A percentile compares a stretch with the other conserved stretches of the same genome.
phyloP scores from a whole-genome alignment of 2,888 invertebrate genomes.

The Netelia virgata region DNA sequence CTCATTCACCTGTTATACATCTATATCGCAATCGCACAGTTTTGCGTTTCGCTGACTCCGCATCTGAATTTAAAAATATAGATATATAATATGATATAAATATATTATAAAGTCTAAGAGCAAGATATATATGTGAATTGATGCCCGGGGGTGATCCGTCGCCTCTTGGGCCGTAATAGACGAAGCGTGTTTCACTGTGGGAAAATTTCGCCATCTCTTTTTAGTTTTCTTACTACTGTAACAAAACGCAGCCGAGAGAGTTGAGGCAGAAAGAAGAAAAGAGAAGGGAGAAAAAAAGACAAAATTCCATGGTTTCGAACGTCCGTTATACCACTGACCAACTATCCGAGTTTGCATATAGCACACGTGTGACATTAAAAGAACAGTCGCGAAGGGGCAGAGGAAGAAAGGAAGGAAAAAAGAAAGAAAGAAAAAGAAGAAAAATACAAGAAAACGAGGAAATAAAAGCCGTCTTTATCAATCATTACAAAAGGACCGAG shows the following conservation, averaged over 20 bases:
- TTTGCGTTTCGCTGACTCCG: conserved; percentile 68
- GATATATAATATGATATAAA: conserved; percentile 4
- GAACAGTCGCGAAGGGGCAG: background rate
- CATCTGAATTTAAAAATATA: conserved; percentile 27
- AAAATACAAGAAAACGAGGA: background rate
- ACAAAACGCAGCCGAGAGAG: conserved; percentile 14
- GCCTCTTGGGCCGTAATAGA: conserved; percentile 68
- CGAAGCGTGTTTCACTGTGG: conserved; percentile 49
- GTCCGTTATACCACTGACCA: conserved; percentile 68
- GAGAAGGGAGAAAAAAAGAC: conserved; percentile 39
- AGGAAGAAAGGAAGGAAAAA: conserved; percentile 11
- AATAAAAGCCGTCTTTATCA: conserved; percentile 60
- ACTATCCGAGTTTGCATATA: conserved; percentile 64
- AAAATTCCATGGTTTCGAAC: conserved; percentile 56
- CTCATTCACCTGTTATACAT: conserved; percentile 78
- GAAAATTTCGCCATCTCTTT: conserved; percentile 43
- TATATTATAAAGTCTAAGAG: background rate
- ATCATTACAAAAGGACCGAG: conserved; percentile 19
- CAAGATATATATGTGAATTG: background rate
- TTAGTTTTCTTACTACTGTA: background rate
- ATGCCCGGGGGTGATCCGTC: conserved; percentile 32
- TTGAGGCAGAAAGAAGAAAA: conserved; percentile 22
- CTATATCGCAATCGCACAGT: conserved; percentile 66
- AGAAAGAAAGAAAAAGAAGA: conserved; percentile 10
- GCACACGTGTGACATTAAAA: conserved; percentile 48